These are phyloP conservation scores for Sitta europaea DNA, from an alignment of 2,113 vertebrate species.

Conservation along the genomic window DNA sequence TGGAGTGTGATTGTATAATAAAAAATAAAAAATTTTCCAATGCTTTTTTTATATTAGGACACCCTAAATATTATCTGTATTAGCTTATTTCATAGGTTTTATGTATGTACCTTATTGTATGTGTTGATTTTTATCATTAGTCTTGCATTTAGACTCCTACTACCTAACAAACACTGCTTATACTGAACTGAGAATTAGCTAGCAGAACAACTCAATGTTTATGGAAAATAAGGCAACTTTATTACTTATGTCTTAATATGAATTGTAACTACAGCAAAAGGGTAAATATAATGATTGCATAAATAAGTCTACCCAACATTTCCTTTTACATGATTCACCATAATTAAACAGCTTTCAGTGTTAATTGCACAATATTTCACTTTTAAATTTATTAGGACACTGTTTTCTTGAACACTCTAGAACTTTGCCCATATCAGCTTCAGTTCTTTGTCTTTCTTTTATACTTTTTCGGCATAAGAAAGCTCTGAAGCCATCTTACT, in stretches of 20 bases:
- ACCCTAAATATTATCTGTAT: background rate
- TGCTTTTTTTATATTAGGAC: background rate
- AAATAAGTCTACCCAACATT: background rate
- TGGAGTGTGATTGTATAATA: background rate
- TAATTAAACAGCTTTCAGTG: background rate
- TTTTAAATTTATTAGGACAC: background rate
- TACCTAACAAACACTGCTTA: background rate
- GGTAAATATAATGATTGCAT: background rate
- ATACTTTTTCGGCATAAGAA: background rate
- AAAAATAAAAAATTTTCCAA: background rate
- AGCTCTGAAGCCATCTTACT: background rate
- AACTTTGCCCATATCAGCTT: background rate
- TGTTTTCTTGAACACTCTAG: background rate
- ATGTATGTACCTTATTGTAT: background rate
- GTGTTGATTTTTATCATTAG: background rate
- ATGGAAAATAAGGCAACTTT: background rate
- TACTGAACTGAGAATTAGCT: background rate
- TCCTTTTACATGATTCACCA: background rate
- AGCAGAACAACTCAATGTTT: background rate
- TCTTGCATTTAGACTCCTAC: background rate
- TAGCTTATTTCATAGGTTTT: background rate
- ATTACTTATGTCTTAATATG: background rate
- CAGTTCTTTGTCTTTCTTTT: background rate
- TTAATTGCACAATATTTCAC: slow-evolving; percentile 27
- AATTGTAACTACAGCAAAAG: background rate